Percentiles rank a stretch among this genome's conserved stretches.
Evolutionary conservation across 2,113 vertebrate species (phyloP).

Genomic region (Calidris pugnax): DNA sequence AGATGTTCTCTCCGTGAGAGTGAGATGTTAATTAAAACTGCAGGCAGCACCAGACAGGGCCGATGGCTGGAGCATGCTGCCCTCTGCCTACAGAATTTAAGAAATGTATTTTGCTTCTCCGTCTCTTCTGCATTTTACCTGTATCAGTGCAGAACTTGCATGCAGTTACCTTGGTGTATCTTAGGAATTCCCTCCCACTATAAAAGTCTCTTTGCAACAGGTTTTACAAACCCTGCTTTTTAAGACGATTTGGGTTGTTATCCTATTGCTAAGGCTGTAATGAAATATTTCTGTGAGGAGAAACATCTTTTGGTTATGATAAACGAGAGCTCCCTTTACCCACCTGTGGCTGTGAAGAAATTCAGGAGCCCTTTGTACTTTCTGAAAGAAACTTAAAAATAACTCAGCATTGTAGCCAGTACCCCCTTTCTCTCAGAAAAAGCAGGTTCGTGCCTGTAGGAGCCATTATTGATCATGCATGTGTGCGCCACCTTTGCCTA

Average conservation of each 20-base stretch:
- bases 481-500: background rate
- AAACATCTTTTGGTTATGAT: background rate
- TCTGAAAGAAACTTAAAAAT: background rate
- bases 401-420: background rate
- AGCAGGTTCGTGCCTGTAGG: background rate
- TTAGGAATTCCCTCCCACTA: background rate
- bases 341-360: background rate
- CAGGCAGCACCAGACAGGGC: background rate
- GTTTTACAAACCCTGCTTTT: background rate
- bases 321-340: background rate
- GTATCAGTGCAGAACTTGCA: background rate
- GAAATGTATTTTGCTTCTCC: constrained; percentile 17
- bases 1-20: background rate
- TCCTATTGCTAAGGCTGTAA: background rate
- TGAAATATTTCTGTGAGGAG: background rate
- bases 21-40: background rate
- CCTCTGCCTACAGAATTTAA: constrained; percentile 72
- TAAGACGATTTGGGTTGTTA: background rate
- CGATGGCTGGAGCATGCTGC: constrained; percentile 74
- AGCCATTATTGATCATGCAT: background rate
- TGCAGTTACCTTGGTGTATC: background rate
- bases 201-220: background rate
- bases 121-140: background rate
- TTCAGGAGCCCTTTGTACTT: background rate
- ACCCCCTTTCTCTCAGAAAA: background rate